Evolutionary conservation across 1,140 invertebrate species (phyloP).

Genomic region (Teleopsis dalmanni): DNA sequence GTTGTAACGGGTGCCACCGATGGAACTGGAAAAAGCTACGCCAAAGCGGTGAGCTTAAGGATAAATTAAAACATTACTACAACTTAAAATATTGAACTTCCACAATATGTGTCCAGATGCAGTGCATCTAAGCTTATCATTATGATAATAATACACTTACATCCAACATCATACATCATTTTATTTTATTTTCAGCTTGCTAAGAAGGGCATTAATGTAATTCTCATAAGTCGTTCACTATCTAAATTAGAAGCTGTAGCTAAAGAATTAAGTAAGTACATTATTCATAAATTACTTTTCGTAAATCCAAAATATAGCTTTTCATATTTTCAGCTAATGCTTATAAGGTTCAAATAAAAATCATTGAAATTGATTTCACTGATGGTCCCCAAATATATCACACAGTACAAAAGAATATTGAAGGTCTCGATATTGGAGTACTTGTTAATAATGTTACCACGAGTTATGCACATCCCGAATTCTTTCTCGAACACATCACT

Average conservation of each 20-base stretch:
- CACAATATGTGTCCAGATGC: too few relatives aligned
- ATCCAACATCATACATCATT: too few relatives aligned
- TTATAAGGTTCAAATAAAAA: conserved; percentile 71
- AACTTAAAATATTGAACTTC: too few relatives aligned
- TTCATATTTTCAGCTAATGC: conserved; percentile 52
- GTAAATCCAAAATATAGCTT: not conserved
- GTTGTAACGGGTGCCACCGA: conserved; percentile 87
- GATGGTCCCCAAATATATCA: conserved; percentile 63
- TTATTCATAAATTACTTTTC: not conserved
- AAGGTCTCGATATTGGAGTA: conserved; percentile 79
- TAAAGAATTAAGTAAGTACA: conserved; percentile 57
- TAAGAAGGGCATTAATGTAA: conserved; percentile 70
- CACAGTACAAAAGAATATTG: conserved; percentile 64
- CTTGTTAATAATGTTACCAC: conserved; percentile 95
- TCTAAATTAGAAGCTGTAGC: conserved; percentile 75
- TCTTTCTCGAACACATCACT: conserved; percentile 64
- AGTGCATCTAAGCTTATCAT: too few relatives aligned
- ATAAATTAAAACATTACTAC: too few relatives aligned
- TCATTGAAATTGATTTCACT: conserved; percentile 80
- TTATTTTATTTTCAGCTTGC: conserved; percentile 56
- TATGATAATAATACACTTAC: too few relatives aligned
- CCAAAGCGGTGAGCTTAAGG: conserved; percentile 67
- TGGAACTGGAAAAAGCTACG: conserved; percentile 87
- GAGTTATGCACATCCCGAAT: conserved; percentile 81
- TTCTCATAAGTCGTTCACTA: conserved; percentile 80